Evolutionary conservation across 2,888 invertebrate genomes (phyloP).

Genomic region (Stomorhina lunata): DNA sequence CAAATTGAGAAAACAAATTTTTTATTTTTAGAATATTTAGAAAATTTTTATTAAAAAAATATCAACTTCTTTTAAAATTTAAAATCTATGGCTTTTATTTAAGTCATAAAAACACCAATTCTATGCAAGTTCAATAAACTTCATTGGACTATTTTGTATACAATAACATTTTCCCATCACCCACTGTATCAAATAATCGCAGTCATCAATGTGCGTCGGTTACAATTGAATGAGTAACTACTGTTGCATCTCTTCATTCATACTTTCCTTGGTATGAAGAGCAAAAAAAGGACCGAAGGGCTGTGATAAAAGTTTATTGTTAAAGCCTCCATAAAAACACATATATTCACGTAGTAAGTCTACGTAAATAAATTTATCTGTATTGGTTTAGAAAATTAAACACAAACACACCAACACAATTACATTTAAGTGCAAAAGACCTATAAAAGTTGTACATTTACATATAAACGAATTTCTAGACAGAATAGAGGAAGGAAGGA

Average conservation of each 20-base stretch:
- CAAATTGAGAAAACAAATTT: no score
- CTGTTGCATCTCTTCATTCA: slow-evolving; percentile 54
- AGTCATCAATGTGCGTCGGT: not conserved
- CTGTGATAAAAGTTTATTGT: slow-evolving; percentile 44
- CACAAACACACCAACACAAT: slow-evolving; percentile 1
- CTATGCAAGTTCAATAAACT: no score
- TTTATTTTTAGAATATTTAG: no score
- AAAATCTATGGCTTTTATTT: no score
- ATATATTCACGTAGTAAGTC: not conserved
- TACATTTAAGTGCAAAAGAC: slow-evolving; percentile 1
- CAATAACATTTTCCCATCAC: not conserved
- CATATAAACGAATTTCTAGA: not conserved
- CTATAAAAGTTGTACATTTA: not conserved
- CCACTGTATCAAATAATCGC: not conserved
- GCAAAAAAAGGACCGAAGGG: slow-evolving; percentile 14
- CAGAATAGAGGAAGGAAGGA: not conserved
- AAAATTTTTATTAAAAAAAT: no score
- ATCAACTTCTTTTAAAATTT: no score
- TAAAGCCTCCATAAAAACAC: not conserved
- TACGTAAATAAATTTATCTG: not conserved
- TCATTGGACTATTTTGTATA: not conserved
- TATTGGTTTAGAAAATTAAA: slow-evolving; percentile 24
- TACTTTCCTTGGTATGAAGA: slow-evolving; percentile 21
- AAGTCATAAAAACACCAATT: no score
- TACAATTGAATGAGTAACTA: slow-evolving; percentile 13